A percentile compares a stretch with the other conserved stretches of the same genome.
phyloP scores from a whole-genome alignment of 1,140 invertebrate species.

The Drosophila seguyi region DNA sequence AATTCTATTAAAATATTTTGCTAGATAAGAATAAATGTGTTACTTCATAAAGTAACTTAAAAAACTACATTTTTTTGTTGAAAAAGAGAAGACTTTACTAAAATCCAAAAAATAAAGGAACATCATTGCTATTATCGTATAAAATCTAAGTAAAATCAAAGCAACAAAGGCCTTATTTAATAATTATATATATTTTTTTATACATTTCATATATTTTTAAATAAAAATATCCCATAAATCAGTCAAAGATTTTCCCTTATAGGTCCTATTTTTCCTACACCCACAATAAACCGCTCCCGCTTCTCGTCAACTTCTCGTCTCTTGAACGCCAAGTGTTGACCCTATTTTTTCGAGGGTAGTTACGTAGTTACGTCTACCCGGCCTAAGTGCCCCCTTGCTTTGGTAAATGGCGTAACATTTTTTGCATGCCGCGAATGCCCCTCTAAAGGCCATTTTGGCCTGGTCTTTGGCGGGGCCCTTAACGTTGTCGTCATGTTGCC shows the following conservation, averaged over 20 bases:
- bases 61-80: too few species aligned
- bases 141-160: neutral
- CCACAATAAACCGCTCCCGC: constrained; percentile 5
- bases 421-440: constrained; percentile 65
- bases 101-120: too few species aligned
- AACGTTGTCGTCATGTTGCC: constrained; percentile 78
- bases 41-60: too few species aligned
- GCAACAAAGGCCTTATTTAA: neutral
- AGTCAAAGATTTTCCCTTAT: neutral
- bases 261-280: neutral
- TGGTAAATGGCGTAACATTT: constrained; percentile 80
- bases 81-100: too few species aligned
- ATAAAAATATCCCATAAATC: neutral
- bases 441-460: constrained; percentile 20
- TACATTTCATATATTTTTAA: too few species aligned
- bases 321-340: constrained; percentile 52
- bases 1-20: too few species aligned
- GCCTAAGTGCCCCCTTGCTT: constrained; percentile 15
- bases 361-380: constrained; percentile 7
- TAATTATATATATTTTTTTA: neutral
- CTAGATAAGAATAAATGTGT: too few species aligned
- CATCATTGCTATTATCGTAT: too few species aligned
- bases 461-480: constrained; percentile 43
- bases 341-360: constrained; percentile 75
- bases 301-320: constrained; percentile 15